Base-by-base conservation (phyloP, 1,140 invertebrate species). In the Aphelenchoides besseyi region DNA sequence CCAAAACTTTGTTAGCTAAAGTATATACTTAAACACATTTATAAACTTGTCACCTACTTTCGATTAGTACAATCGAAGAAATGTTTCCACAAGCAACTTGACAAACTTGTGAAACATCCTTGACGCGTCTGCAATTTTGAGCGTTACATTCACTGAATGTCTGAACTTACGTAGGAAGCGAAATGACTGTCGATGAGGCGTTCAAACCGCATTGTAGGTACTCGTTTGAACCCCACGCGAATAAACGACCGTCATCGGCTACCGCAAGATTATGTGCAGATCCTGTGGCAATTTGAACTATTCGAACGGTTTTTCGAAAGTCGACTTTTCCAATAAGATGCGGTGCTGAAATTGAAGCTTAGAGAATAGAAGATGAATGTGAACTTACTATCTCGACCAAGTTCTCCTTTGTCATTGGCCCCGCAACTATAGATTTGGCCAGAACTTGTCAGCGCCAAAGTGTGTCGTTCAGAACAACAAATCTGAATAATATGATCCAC, bases 231-330 rank as follows among this genome's bases (percentile, higher is more conserved):
- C 70, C 70, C 70, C 70, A 72, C 18, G 70, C 32, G 35, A 72
- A 72, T 12, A 72, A 26, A 23, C 70, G 72, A 16, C 70, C 70
- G 61, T 72, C 70, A n/a, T 72, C 70, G 5, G 70, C 18, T 29
- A 72, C 70, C 29, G 70, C 70, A 18, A 70, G 29, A 52, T 72
- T 71, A 35, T 72, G 70, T 16, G 29, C 30, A 33, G 73, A 52
- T 5, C 70, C 70, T 2, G 71, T 52, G 36, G 70, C 66, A 26
- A 72, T 72, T 62, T 72, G 70, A 18, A 72, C 59, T 16, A 72
- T 48, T 9, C 29, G 18, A 1, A 72, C 29, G 0, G 29, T 37
- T 23, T 23, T 12, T 5, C 30, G 33, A 12, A 72, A 61, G 30
- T 72, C 69, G 5, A 72, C 69, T 59, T n/a, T 23, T 30, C 71